Base-by-base conservation (phyloP, 1,140 invertebrate genomes). In the Philotrypesis tridentata region DNA sequence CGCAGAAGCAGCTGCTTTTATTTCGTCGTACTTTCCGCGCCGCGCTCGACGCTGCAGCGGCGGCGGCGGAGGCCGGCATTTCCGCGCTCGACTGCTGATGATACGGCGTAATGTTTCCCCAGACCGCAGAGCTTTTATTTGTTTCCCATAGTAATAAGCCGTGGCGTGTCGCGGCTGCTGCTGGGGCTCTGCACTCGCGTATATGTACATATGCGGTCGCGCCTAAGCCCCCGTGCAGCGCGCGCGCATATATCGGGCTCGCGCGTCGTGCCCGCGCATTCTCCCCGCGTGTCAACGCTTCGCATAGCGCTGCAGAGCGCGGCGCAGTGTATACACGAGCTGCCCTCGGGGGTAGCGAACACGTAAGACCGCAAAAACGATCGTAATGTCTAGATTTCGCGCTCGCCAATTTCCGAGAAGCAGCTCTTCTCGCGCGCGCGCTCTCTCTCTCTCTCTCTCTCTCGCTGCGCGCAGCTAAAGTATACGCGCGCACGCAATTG, bases 371-470 rank as follows among this genome's bases (percentile, higher is more conserved):
- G 43, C 71, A 71, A 72, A 31, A 40, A 72, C 48, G 78, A 79
- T 71, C 77, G 77, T 61, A 79, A 71, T 71, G 65, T 48, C 68
- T 12, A 72, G 78, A 61, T 79, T 72, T 37, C 48, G 40, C 40
- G 68, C 21, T 17, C 37, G 21, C 33, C 75, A 40, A 76, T 76
- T 76, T 76, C 73, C 60, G n/a, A 65, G 73, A 65, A 76, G 31
- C 37, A n/a, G n/a, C n/a, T n/a, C n/a, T n/a, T n/a, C n/a, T n/a
- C n/a, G n/a, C n/a, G n/a, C n/a, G n/a, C n/a, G n/a, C n/a, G n/a
- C n/a, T n/a, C n/a, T n/a, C n/a, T n/a, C n/a, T n/a, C n/a, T 17
- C 48, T 21, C 48, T 55, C 48, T 55, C 5, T 55, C 33, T 37
- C 33, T 37, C 33, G 27, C 11, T 55, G 23, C 37, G 40, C 43